phyloP scores from a whole-genome alignment of 1,140 invertebrate species.

The Probaryconus sp. region DNA sequence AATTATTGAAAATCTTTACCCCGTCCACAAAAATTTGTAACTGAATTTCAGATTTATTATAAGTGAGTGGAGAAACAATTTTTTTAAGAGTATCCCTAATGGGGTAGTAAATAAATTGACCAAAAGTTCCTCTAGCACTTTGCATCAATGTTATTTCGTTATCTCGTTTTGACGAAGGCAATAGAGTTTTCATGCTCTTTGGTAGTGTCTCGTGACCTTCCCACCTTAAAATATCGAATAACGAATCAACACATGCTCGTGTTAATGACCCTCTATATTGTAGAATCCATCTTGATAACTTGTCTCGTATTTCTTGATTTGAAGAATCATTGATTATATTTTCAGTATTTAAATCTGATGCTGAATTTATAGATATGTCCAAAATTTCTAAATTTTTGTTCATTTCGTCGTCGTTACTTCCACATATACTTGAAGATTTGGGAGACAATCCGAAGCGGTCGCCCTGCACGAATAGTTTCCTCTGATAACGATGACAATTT shows the following conservation, averaged over 20 bases:
- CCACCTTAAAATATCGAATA: not conserved
- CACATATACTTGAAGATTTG: too few relatives aligned
- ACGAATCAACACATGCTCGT: not conserved
- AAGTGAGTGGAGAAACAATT: not conserved
- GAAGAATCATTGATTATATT: too few relatives aligned
- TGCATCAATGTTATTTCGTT: not conserved
- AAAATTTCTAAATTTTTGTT: too few relatives aligned
- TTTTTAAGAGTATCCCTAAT: not conserved
- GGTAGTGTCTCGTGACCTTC: not conserved
- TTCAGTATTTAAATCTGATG: too few relatives aligned
- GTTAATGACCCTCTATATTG: not conserved
- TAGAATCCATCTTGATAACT: not conserved
- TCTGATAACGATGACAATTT: too few relatives aligned
- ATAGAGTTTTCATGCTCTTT: not conserved
- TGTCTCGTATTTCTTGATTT: too few relatives aligned
- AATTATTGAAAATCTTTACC: slow-evolving; percentile 20
- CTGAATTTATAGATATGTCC: too few relatives aligned
- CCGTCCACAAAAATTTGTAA: slow-evolving; percentile 22
- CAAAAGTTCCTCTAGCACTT: slow-evolving; percentile 2
- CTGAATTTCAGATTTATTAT: slow-evolving; percentile 4
- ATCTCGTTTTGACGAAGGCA: not conserved
- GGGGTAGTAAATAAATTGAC: not conserved
- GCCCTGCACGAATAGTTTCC: too few relatives aligned
- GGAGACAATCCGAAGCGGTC: too few relatives aligned
- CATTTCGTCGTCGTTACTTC: too few relatives aligned